Conservation (phyloP, 1,140 invertebrate species). For the Drosophila tani region DNA sequence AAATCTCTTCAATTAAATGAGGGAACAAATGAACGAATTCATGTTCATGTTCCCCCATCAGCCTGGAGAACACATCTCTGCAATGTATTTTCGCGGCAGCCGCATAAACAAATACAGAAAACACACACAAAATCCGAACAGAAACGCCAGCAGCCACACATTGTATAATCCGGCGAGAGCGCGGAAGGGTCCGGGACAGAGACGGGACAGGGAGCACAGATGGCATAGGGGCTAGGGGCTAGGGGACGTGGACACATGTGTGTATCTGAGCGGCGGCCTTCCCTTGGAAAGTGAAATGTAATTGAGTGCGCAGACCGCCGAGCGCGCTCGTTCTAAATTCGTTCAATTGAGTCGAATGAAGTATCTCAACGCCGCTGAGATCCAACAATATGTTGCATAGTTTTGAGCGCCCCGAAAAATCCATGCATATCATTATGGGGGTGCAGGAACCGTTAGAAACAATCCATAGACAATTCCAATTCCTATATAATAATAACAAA, state of each 20-base stretch:
- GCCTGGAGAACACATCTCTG: constrained; percentile 53
- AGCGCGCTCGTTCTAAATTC: constrained; percentile 63
- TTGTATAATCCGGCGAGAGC: constrained; percentile 56
- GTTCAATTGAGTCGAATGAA: constrained; percentile 63
- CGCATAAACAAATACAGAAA: constrained; percentile 57
- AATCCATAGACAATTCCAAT: neutral
- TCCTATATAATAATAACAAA: neutral
- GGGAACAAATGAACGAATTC: constrained; percentile 65
- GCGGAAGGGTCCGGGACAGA: constrained; percentile 21
- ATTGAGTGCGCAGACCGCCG: constrained; percentile 53
- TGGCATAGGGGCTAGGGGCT: neutral
- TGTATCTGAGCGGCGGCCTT: constrained; percentile 61
- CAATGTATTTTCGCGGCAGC: constrained; percentile 57
- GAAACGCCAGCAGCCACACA: constrained; percentile 50
- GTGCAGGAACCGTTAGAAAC: neutral
- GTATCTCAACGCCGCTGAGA: constrained; percentile 17
- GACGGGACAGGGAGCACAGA: neutral
- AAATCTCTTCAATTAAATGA: constrained; percentile 81
- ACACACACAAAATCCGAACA: constrained; percentile 28
- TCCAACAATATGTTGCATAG: constrained; percentile 57
- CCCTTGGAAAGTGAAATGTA: constrained; percentile 81
- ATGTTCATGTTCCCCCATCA: constrained; percentile 50
- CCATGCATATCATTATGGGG: constrained; percentile 37
- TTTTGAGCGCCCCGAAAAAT: constrained; percentile 54
- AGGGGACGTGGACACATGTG: constrained; percentile 30